Evolutionary conservation across 2,797 vertebrate genomes (phyloP).

Genomic region (Cetoscarus ocellatus): DNA sequence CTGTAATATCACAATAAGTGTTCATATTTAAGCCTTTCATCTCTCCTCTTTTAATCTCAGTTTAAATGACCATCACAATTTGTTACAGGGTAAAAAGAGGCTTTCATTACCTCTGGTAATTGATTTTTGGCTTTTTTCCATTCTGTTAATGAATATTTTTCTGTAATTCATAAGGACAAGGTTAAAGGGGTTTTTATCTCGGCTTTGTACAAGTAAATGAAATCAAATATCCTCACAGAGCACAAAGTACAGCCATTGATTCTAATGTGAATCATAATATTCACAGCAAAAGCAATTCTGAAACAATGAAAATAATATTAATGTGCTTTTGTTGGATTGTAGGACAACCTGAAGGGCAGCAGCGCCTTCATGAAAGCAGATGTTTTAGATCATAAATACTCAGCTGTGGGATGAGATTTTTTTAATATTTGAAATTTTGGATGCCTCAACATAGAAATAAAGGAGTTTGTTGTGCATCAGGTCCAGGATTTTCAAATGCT

Average conservation of each 20-base stretch:
- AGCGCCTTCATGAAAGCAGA: too few species aligned
- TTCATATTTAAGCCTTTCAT: conserved; percentile 10
- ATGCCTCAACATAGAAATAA: too few species aligned
- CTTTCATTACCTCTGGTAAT: neutral
- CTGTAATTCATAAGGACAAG: neutral
- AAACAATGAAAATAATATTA: neutral
- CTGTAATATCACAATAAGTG: neutral
- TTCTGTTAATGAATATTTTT: neutral
- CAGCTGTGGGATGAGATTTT: too few species aligned
- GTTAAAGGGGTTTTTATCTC: neutral
- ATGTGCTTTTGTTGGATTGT: neutral
- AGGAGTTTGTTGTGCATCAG: too few species aligned
- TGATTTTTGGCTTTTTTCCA: neutral
- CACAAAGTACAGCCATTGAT: neutral
- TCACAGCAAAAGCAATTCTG: neutral
- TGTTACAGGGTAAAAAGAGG: neutral
- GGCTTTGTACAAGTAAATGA: neutral
- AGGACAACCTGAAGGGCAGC: neutral
- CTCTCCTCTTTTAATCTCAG: neutral
- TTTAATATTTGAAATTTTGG: too few species aligned
- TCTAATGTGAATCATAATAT: neutral
- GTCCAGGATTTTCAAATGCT: too few species aligned
- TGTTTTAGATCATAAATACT: too few species aligned
- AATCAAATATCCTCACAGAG: neutral
- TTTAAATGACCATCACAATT: conserved; percentile 1